phyloP scores from a whole-genome alignment of 2,113 vertebrate species.

The Urocynchramus pylzowi region DNA sequence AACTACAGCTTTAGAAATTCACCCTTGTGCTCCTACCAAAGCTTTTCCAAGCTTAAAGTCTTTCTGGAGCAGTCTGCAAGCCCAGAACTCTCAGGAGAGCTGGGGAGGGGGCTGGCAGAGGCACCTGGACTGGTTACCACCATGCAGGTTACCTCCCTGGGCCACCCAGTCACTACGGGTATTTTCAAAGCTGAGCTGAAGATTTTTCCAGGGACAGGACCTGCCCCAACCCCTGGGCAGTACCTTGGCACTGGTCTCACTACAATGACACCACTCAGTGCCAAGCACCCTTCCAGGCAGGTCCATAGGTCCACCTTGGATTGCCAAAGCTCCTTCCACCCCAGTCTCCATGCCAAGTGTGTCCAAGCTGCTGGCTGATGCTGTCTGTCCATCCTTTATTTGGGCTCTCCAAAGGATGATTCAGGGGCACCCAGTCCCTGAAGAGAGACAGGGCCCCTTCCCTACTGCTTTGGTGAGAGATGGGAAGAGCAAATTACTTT shows the following conservation, averaged over 20 bases:
- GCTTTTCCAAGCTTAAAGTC: background rate
- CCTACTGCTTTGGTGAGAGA: background rate
- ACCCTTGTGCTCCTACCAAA: background rate
- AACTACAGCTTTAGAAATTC: background rate
- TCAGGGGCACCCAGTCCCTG: background rate
- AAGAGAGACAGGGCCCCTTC: background rate
- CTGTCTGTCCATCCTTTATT: background rate
- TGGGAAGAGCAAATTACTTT: background rate
- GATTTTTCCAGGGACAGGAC: background rate
- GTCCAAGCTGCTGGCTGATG: background rate
- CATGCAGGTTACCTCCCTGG: background rate
- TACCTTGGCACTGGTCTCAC: background rate
- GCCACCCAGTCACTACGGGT: accelerated
- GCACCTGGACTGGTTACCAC: background rate
- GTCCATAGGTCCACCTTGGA: background rate
- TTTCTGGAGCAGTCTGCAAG: background rate
- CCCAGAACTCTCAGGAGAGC: background rate
- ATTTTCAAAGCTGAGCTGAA: background rate
- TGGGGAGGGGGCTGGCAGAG: background rate
- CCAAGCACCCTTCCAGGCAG: background rate
- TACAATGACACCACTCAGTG: accelerated
- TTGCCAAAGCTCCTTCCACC: background rate
- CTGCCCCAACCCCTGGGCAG: background rate
- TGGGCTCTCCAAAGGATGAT: background rate
- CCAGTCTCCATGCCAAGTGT: background rate